Base-by-base conservation (phyloP, 1,140 invertebrate species). In the Rhopalosiphum padi region DNA sequence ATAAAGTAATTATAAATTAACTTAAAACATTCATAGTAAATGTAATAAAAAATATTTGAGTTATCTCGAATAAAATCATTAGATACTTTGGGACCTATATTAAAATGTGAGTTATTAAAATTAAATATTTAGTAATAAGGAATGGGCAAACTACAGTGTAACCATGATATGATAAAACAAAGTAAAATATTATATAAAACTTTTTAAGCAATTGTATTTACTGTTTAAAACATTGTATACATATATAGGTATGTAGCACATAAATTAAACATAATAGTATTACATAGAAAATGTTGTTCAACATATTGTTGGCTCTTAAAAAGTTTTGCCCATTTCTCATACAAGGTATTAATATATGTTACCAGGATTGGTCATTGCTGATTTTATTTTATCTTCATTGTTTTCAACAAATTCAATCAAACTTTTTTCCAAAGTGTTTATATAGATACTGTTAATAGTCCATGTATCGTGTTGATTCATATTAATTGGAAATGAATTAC, bases 321-420 rank as follows among this genome's bases (percentile, higher is more conserved):
- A 68, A 60, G 55, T 30, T n/a, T n/a, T 68, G 60, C 30, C 30
- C 11, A n/a, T n/a, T 68, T 4, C 60, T 68, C 9, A 1, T n/a
- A 41, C 5, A 41, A 41, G 25, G 0, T 46, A 46, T 43, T 46
- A 46, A 87, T 87, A 41, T 60, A 37, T 43, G 23, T 30, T 68
- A 90, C 89, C 89, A 30, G 89, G 89, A 60, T 41, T 25, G 4
- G 25, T 41, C 55, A 60, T 90, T 90, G 51, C 37, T 68, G 89
- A 25, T 43, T 90, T 90, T 25, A 60, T 60, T 90, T 37, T 23
- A 37, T 60, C 15, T 22, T 43, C 41, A 60, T 60, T 43, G 15
- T 43, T 43, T 60, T 90, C 25, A n/a, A 68, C 53, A 90, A 41
- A 7, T 25, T 2, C 43, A 25, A 37, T 90, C 6, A 68, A 46